A percentile compares a stretch with the other conserved stretches of the same genome.
These are phyloP conservation scores for Elaeidobius kamerunicus DNA, from an alignment of 2,888 invertebrate genomes.

Conservation along the genomic window DNA sequence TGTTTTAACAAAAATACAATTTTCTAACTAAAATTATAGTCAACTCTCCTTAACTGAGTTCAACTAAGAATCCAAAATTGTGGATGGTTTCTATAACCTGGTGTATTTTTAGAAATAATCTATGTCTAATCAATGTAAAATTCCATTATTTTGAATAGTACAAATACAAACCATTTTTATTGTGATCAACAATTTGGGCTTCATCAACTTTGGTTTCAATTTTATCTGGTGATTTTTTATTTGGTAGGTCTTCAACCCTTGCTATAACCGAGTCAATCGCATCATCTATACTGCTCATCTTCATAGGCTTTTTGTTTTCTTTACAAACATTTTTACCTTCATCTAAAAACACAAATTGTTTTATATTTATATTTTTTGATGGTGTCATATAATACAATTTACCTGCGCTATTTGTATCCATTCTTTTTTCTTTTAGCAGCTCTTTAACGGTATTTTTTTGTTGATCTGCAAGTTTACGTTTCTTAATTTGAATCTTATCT, in stretches of 20 bases:
- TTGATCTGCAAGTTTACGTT: constrained; percentile 35
- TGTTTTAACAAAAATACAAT: too few species aligned
- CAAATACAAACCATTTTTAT: constrained; percentile 4
- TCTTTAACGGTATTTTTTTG: constrained; percentile 46
- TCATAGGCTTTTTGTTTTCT: constrained; percentile 48
- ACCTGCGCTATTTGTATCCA: constrained; percentile 39
- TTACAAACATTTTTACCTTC: constrained; percentile 41
- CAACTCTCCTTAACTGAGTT: too few species aligned
- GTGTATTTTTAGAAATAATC: too few species aligned
- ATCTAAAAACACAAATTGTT: constrained; percentile 34
- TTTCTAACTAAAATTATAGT: too few species aligned
- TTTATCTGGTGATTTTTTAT: not conserved
- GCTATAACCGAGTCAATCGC: constrained; percentile 57
- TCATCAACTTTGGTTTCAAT: constrained; percentile 3
- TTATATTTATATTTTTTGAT: not conserved
- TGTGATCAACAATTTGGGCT: not conserved
- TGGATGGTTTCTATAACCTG: too few species aligned
- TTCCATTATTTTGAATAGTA: too few species aligned
- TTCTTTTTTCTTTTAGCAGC: constrained; percentile 47
- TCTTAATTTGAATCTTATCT: constrained; percentile 44
- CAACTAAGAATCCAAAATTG: too few species aligned
- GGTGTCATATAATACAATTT: not conserved
- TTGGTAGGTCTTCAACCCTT: not conserved
- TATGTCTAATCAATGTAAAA: too few species aligned
- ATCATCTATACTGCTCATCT: constrained; percentile 48